Evolutionary conservation across 2,113 vertebrate species (phyloP).

Genomic region (Neolamprologus hecqui): DNA sequence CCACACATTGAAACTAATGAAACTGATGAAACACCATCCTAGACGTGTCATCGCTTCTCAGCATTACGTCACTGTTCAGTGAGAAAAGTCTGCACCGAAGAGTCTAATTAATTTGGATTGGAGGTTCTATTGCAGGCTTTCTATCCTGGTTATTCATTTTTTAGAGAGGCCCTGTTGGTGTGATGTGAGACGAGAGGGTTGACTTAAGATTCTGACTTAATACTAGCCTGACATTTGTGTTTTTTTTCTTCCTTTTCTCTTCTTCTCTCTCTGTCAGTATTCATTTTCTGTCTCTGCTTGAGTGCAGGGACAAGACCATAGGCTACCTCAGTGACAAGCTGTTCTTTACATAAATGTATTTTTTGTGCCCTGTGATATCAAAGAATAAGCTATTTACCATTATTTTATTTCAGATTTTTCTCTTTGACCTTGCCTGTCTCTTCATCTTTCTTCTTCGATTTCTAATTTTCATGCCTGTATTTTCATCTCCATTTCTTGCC

Average conservation of each 20-base stretch:
- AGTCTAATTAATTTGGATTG: conserved; percentile 46
- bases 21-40: conserved; percentile 32
- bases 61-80: conserved; percentile 30
- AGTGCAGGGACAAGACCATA: conserved; percentile 36
- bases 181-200: conserved; percentile 12
- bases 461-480: conserved; percentile 19
- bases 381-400: conserved; percentile 17
- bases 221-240: conserved; percentile 38
- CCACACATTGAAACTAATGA: conserved; percentile 35
- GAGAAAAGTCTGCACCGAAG: conserved; percentile 22
- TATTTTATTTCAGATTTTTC: not conserved
- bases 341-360: conserved; percentile 25
- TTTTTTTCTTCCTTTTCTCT: not conserved
- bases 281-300: conserved; percentile 54
- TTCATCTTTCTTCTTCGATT: not conserved
- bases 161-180: not conserved
- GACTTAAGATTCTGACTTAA: conserved; percentile 38
- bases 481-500: conserved; percentile 24
- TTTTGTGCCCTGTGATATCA: not conserved
- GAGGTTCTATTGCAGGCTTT: conserved; percentile 22
- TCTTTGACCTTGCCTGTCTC: not conserved
- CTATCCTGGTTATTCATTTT: conserved; percentile 25
- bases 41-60: conserved; percentile 5
- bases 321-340: conserved; percentile 35
- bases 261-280: conserved; percentile 40